Evolutionary conservation across 2,888 invertebrate species (phyloP), one percentile per base, ranked within the genome.

Genomic region (Heliconius sara): DNA sequence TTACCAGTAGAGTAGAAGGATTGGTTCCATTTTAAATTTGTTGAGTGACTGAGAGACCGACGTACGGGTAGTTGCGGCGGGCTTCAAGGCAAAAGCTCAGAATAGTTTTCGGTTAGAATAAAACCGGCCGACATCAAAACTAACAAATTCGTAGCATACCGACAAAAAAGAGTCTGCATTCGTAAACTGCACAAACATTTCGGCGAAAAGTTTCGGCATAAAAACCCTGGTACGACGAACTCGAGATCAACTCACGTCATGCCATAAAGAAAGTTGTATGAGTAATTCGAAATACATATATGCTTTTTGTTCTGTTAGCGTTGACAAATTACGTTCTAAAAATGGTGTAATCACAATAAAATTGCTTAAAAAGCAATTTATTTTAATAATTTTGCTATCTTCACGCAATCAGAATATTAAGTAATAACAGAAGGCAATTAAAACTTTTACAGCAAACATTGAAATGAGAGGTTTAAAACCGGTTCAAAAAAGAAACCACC

Each of bases 401-500:
- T 73, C 57, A 25, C 57, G 72, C 52, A 30, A 74, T 68, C 63
- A 63, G n/a, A 70, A 74, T 68, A 78, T 78, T 75, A 68, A 74
- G 57, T 74, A 78, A 74, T 73, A 74, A 63, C 34, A 74, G 27
- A 74, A 22, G 7, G 70, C 57, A 68, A 76, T 76, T 78, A 63
- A 76, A 76, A 52, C 25, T 43, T 74, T 76, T 76, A 66, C 34
- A 30, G 52, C 57, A 39, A 79, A 77, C 60, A 60, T 79, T 68
- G 57, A 77, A 79, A 79, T 79, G 57, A 78, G 72, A 68, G 76
- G 43, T 74, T 30, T 34, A 63, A 65, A 79, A 83, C 83, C 83
- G 83, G 83, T 79, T 83, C 77, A 72, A 70, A 80, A 82, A 81
- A 82, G 80, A 83, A 83, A 80, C 80, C 80, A 83, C 82, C 82